Evolutionary conservation across 2,113 vertebrate species (phyloP), one percentile per base, ranked within the genome.

Genomic region (Passer domesticus): DNA sequence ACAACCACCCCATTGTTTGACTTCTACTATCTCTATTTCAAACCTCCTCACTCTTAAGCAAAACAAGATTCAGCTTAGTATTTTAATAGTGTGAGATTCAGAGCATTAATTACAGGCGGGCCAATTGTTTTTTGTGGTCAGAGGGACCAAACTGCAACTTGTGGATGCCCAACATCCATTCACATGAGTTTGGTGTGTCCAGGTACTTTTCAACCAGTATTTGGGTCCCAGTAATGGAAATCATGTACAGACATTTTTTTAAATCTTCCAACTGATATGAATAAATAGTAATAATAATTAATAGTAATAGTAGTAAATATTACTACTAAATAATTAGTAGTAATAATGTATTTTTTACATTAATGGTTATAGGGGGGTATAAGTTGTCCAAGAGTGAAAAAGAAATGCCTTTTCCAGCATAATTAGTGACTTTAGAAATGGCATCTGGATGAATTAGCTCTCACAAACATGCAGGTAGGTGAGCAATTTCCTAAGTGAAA

Each of bases 401-500:
- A 86, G 44, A 21, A 83, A 55, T 72, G 39, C 44, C 12, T 92
- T 95, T 86, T 82, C 47, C 67, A 46, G 41, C 3, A 1, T 79
- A 83, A 86, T 41, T 91, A 97, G 95, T 75, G 56, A 72, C 41
- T 89, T 55, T 3, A 50, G 44, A 95, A 95, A 84, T 41, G 63
- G 43, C 69, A 59, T 58, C 31, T 52, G 87, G 39, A 87, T 10
- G 33, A 96, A 96, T 60, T 90, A 93, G 82, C 72, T 74, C 60
- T 93, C 68, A 77, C 86, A 84, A 93, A 78, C 52, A 55, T 11
- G 37, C 52, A 92, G 56, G 82, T 60, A 87, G 89, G 80, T 93
- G 86, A 93, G 80, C 87, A 90, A 79, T 73, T 83, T 94, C 68
- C 76, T 87, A 88, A 87, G 94, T 90, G 82, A 82, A 84, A 72